phyloP scores from a whole-genome alignment of 2,888 invertebrate species.

The Myopa testacea region DNA sequence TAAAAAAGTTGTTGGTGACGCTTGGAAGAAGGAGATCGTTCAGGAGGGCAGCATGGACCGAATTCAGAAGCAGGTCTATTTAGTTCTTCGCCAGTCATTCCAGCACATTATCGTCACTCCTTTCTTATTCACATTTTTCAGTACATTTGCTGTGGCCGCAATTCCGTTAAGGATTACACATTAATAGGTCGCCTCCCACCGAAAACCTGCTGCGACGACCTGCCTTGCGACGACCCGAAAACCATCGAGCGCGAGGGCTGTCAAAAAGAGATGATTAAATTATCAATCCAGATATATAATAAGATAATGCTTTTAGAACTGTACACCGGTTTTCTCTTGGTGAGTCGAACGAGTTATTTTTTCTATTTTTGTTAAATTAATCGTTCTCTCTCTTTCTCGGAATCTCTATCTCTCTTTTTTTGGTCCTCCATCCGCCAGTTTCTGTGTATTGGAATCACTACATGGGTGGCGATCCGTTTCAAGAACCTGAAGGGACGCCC shows the following conservation, averaged over 20 bases:
- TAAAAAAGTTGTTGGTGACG: slow-evolving; percentile 49
- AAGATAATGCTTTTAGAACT: slow-evolving; percentile 45
- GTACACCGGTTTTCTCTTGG: background rate
- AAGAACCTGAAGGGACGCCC: too few species aligned
- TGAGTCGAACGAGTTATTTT: too few species aligned
- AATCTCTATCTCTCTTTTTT: too few species aligned
- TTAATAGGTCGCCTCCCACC: slow-evolving; percentile 44
- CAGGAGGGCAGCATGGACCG: slow-evolving; percentile 58
- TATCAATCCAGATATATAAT: background rate
- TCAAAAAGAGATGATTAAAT: slow-evolving; percentile 52
- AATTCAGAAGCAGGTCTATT: slow-evolving; percentile 55
- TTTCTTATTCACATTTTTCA: slow-evolving; percentile 35
- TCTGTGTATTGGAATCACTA: too few species aligned
- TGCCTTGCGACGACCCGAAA: slow-evolving; percentile 57
- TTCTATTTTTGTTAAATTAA: slow-evolving; percentile 20
- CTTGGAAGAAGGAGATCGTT: slow-evolving; percentile 56
- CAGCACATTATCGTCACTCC: background rate
- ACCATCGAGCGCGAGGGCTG: slow-evolving; percentile 56
- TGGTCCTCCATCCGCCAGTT: too few species aligned
- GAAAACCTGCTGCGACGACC: slow-evolving; percentile 59
- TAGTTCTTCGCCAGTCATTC: background rate
- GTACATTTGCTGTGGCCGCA: slow-evolving; percentile 62
- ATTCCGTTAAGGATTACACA: slow-evolving; percentile 58
- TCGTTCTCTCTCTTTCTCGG: slow-evolving; percentile 45
- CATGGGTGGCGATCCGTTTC: too few species aligned